Evolutionary conservation across 2,888 invertebrate species (phyloP), one percentile per base, ranked within the genome.

Genomic region (Epistrophe grossulariae): DNA sequence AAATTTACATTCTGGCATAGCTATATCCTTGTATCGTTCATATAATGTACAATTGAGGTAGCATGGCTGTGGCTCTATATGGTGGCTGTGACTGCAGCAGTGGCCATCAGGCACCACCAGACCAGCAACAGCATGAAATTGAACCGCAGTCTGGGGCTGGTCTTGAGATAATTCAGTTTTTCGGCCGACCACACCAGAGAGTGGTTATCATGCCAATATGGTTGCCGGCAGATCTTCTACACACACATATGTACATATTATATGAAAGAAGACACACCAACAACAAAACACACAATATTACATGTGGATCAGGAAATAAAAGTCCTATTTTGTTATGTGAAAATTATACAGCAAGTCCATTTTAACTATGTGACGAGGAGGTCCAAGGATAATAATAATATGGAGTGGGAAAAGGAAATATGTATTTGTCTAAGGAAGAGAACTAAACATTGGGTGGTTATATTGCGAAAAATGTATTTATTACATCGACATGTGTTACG

Each of bases 381-480:
- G 50, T 15, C 24, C n/a, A 70, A 19, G 70, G 52, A 52, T 48
- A 55, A 55, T 35, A 35, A 59, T 62, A 43, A 15, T 43, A 11
- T 24, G 19, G 24, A 43, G 24, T 62, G 13, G 24, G 2, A 8
- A 40, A 4, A 19, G 5, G 40, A 7, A 24, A 13, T 1, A 11
- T 13, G 2, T 24, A 24, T 3, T 2, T 1, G 3, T 24, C 7
- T 13, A 28, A 13, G 17, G 11, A 4, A 11, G 57, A 24, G 3
- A 24, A 17, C 50, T 48, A 5, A 24, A 43, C 11, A 24, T 60
- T 80, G 80, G 84, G 77, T 79, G 82, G 82, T 82, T 64, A 79
- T 87, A 74, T 87, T 87, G 82, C 50, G 78, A 87, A 79, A 85
- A 82, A 82, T 82, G 70, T 87, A 87, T 87, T 72, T 87, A 82